These are phyloP conservation scores for Drosophila anomalata DNA, from an alignment of 2,888 invertebrate species.

Conservation along the genomic window DNA sequence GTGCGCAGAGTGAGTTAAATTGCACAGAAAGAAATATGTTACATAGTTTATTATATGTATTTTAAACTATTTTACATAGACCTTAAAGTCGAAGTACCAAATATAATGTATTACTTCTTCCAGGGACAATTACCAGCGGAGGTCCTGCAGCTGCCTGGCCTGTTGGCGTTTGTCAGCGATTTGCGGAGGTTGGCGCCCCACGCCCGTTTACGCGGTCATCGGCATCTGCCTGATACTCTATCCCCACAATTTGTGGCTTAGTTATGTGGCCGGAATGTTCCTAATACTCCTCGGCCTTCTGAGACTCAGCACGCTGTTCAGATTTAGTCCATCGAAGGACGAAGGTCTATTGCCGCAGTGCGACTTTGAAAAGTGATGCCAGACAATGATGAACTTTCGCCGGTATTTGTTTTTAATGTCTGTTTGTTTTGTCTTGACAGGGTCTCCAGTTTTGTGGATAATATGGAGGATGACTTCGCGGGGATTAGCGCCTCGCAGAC, in stretches of 20 bases:
- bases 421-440: constrained; percentile 60
- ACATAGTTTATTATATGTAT: too few relatives aligned
- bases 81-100: neutral
- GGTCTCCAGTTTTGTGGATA: constrained; percentile 80
- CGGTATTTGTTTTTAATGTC: constrained; percentile 36
- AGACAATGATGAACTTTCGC: constrained; percentile 12
- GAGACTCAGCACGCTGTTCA: constrained; percentile 82
- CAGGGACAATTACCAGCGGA: constrained; percentile 75
- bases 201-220: constrained; percentile 80
- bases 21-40: neutral
- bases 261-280: constrained; percentile 85
- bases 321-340: constrained; percentile 76
- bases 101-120: constrained; percentile 41
- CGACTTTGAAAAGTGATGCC: constrained; percentile 81
- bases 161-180: constrained; percentile 78
- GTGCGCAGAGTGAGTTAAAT: constrained; percentile 78
- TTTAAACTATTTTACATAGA: neutral
- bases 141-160: constrained; percentile 61
- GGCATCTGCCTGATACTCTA: constrained; percentile 81
- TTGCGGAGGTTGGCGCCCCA: constrained; percentile 81
- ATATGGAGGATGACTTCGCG: constrained; percentile 80
- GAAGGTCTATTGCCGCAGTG: constrained; percentile 82
- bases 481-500: constrained; percentile 71
- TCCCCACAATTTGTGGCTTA: constrained; percentile 85
- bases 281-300: constrained; percentile 84